These are phyloP conservation scores for Chionodraco myersi DNA, from an alignment of 2,113 vertebrate genomes.

Conservation along the genomic window DNA sequence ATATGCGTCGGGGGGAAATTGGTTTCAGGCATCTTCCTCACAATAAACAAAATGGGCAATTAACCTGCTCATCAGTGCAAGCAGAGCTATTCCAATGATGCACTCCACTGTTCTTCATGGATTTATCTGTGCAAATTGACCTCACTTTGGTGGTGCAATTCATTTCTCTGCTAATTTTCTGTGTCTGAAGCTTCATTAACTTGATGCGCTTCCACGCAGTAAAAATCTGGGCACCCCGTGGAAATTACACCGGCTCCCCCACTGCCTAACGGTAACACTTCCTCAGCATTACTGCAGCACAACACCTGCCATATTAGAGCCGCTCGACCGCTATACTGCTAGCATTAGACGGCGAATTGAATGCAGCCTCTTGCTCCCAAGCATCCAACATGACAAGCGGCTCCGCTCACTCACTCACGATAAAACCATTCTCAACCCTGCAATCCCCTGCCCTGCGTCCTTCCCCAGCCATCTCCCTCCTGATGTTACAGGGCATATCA, in stretches of 20 bases:
- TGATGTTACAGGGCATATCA: conserved; percentile 79
- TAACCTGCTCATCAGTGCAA: conserved; percentile 77
- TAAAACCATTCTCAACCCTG: conserved; percentile 57
- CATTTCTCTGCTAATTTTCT: conserved; percentile 79
- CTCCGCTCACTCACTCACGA: conserved; percentile 62
- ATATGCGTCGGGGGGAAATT: conserved; percentile 62
- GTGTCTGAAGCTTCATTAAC: conserved; percentile 77
- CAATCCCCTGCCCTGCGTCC: conserved; percentile 39
- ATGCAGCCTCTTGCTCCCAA: conserved; percentile 70
- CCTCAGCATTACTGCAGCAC: conserved; percentile 16
- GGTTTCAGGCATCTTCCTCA: conserved; percentile 76
- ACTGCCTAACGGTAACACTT: conserved; percentile 21
- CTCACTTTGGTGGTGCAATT: conserved; percentile 77
- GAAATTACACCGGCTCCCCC: conserved; percentile 42
- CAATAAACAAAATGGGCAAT: conserved; percentile 81
- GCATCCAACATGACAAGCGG: conserved; percentile 75
- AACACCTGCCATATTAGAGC: conserved; percentile 44
- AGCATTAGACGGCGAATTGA: conserved; percentile 35
- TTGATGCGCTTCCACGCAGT: conserved; percentile 60
- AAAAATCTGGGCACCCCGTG: conserved; percentile 65
- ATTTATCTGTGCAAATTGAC: conserved; percentile 81
- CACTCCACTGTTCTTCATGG: conserved; percentile 75
- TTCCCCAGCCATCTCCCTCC: conserved; percentile 60
- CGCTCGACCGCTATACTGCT: conserved; percentile 33
- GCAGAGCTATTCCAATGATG: conserved; percentile 60